A percentile compares a stretch with the other conserved stretches of the same genome.
phyloP scores from a whole-genome alignment of 2,113 vertebrate species.

The Dicaeum eximium region DNA sequence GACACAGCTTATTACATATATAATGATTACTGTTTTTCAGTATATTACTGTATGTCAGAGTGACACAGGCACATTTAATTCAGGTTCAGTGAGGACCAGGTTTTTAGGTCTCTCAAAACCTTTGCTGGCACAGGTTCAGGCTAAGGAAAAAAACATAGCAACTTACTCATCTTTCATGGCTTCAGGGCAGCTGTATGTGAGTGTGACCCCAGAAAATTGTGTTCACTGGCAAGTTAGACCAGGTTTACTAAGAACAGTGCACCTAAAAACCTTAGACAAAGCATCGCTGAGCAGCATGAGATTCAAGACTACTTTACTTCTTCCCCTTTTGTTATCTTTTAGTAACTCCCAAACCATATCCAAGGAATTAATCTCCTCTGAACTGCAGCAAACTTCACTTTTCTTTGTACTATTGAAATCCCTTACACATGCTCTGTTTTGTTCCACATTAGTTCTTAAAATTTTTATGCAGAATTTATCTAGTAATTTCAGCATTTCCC shows the following conservation, averaged over 20 bases:
- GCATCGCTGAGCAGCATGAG: background rate
- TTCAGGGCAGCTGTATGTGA: background rate
- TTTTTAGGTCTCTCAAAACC: background rate
- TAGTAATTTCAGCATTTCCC: background rate
- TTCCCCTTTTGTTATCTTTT: background rate
- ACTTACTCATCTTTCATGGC: background rate
- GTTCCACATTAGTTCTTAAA: background rate
- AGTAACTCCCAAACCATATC: background rate
- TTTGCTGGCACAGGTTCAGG: background rate
- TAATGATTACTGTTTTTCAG: background rate
- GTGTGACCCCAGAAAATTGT: background rate
- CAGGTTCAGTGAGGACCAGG: background rate
- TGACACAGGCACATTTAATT: background rate
- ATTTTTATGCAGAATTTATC: background rate
- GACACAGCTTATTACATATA: background rate
- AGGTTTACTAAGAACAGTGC: background rate
- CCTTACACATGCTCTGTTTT: background rate
- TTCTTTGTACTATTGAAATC: background rate
- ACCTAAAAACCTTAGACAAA: background rate
- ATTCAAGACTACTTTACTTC: background rate
- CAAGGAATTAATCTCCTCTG: background rate
- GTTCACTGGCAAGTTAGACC: background rate
- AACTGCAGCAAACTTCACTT: background rate
- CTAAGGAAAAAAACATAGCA: background rate
- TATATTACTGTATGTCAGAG: background rate